phyloP scores from a whole-genome alignment of 2,888 invertebrate genomes.

The Apamea anceps region DNA sequence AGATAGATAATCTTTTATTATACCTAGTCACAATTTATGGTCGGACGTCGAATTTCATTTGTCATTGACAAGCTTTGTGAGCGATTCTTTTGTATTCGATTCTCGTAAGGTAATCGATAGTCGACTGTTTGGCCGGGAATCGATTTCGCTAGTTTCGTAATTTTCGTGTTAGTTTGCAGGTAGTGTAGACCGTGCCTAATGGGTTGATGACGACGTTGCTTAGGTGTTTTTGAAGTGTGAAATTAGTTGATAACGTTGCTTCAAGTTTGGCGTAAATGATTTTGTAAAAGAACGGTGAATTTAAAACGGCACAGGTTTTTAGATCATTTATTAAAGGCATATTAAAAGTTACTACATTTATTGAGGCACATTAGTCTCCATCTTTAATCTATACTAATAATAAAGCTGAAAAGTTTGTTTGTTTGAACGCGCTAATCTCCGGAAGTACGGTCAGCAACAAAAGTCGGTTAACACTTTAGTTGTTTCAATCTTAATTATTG shows the following conservation, averaged over 20 bases:
- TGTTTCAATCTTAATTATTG: too few relatives aligned
- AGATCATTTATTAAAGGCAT: background rate
- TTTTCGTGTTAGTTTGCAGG: slow-evolving; percentile 24
- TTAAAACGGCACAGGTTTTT: background rate
- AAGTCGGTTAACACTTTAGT: too few relatives aligned
- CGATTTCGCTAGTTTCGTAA: slow-evolving; percentile 54
- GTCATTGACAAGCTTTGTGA: slow-evolving; percentile 78
- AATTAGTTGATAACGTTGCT: slow-evolving; percentile 23
- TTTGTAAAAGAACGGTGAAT: background rate
- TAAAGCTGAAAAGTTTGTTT: too few relatives aligned
- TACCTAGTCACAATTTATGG: slow-evolving; percentile 86
- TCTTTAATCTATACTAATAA: too few relatives aligned
- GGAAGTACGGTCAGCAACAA: too few relatives aligned
- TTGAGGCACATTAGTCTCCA: background rate
- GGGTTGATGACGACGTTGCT: background rate
- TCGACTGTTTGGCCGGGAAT: slow-evolving; percentile 52
- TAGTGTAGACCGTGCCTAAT: slow-evolving; percentile 40
- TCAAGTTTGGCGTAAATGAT: background rate
- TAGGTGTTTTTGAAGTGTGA: slow-evolving; percentile 20
- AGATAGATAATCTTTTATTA: slow-evolving; percentile 89
- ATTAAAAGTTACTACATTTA: background rate
- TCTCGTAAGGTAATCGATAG: slow-evolving; percentile 63
- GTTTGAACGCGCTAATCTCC: too few relatives aligned
- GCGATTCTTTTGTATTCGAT: slow-evolving; percentile 63
- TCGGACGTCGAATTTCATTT: slow-evolving; percentile 85